Evolutionary conservation across 2,113 vertebrate genomes (phyloP).

Genomic region (Toxotes jaculatrix): DNA sequence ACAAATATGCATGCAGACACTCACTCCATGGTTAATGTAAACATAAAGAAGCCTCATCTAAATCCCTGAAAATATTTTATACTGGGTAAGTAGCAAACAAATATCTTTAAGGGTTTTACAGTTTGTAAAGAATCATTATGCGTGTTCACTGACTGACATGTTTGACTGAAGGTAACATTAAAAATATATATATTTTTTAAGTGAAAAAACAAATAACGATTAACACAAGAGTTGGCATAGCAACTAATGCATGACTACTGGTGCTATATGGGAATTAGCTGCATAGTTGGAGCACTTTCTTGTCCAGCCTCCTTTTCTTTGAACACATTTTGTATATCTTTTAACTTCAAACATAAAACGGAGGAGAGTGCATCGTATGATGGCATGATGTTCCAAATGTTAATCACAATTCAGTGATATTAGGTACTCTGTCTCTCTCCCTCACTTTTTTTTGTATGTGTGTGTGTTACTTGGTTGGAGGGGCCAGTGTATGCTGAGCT

Average conservation of each 20-base stretch:
- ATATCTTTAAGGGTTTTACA: neutral
- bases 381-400: neutral
- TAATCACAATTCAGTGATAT: slow-evolving; percentile 29
- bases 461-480: slow-evolving; percentile 50
- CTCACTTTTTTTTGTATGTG: slow-evolving; percentile 37
- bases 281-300: neutral
- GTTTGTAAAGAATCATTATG: slow-evolving; percentile 5
- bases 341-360: neutral
- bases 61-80: neutral
- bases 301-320: neutral
- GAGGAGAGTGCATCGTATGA: neutral
- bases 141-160: neutral
- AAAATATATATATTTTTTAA: neutral
- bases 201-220: neutral
- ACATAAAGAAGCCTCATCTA: neutral
- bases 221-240: slow-evolving; percentile 14
- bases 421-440: slow-evolving; percentile 12
- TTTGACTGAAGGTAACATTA: neutral
- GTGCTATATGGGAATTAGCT: neutral
- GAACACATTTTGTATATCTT: neutral
- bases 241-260: slow-evolving; percentile 1
- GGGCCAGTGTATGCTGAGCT: slow-evolving; percentile 45
- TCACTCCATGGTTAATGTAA: neutral
- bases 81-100: neutral
- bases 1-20: slow-evolving; percentile 13